phyloP scores from a whole-genome alignment of 2,797 vertebrate species.

The Hypotaenidia okinawae region DNA sequence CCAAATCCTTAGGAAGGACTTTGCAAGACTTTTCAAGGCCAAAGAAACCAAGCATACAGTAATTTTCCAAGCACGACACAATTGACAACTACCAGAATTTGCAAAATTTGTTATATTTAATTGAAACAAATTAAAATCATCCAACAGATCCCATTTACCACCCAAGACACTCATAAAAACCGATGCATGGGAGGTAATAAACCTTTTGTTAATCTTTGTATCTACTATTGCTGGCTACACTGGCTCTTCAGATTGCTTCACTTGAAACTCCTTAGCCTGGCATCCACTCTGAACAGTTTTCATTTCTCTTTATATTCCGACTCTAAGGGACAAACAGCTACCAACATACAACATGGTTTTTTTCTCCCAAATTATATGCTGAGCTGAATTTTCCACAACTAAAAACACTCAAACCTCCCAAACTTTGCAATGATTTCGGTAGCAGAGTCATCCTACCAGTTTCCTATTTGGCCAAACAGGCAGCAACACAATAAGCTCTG shows the following conservation, averaged over 20 bases:
- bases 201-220: neutral
- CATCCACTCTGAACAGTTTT: neutral
- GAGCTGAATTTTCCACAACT: constrained; percentile 36
- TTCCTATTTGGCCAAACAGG: neutral
- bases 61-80: neutral
- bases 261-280: neutral
- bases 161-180: neutral
- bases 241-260: neutral
- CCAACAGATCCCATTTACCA: neutral
- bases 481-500: neutral
- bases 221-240: neutral
- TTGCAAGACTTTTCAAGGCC: neutral
- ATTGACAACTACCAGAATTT: neutral
- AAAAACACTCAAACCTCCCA: neutral
- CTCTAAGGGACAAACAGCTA: neutral
- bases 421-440: constrained; percentile 13
- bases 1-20: neutral
- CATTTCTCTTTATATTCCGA: neutral
- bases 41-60: neutral
- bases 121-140: neutral
- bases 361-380: neutral
- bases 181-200: neutral
- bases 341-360: neutral
- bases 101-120: neutral
- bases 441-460: neutral